Evolutionary conservation across 2,797 vertebrate genomes (phyloP).

Genomic region (Pampus argenteus): DNA sequence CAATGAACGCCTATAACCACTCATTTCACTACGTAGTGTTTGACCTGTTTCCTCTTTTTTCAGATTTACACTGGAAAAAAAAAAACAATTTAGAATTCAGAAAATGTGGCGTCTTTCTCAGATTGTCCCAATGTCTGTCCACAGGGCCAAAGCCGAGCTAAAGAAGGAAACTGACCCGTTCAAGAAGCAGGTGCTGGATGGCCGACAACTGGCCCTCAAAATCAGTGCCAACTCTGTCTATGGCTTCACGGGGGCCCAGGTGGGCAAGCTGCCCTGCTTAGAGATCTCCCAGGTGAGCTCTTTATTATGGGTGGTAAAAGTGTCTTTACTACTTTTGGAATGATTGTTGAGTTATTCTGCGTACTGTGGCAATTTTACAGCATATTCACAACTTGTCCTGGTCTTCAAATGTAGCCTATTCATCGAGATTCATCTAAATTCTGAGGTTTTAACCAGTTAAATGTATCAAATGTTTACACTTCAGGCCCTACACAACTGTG

Average conservation of each 20-base stretch:
- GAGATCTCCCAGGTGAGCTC: conserved; percentile 93
- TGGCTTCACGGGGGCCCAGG: conserved; percentile 94
- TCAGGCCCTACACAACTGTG: background rate
- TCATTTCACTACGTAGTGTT: background rate
- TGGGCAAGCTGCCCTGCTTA: conserved; percentile 93
- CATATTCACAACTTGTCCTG: too few relatives aligned
- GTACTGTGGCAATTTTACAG: background rate
- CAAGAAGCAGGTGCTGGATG: conserved; percentile 93
- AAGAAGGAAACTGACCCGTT: conserved; percentile 92
- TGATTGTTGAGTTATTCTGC: background rate
- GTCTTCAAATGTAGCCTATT: background rate
- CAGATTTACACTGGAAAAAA: background rate
- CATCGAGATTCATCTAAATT: too few relatives aligned
- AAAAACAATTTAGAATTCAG: background rate
- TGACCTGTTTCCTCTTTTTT: background rate
- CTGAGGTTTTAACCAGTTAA: too few relatives aligned
- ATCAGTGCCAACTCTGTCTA: conserved; percentile 96
- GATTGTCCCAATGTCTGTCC: background rate
- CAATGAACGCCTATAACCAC: background rate
- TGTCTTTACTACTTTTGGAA: too few relatives aligned
- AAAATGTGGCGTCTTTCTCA: background rate
- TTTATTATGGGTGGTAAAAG: background rate
- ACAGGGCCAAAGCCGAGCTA: conserved; percentile 91
- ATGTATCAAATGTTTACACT: background rate
- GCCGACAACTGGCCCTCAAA: conserved; percentile 92